Base-by-base conservation (phyloP, 2,113 vertebrate genomes). In the Sceloporus tristichus region DNA sequence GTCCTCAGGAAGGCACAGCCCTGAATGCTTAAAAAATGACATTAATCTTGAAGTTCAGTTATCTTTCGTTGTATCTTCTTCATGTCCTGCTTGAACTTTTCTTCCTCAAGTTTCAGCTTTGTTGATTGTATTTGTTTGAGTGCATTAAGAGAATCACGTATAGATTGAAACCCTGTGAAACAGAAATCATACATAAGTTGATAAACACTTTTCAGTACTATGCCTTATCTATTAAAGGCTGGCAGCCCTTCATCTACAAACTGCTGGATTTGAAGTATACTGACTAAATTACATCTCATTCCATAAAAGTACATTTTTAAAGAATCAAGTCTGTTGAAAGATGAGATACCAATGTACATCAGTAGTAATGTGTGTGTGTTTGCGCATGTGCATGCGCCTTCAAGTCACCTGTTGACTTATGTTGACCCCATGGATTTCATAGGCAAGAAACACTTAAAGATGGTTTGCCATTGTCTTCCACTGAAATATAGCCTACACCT, bases 61-160 rank as follows among this genome's bases (percentile, higher is more conserved):
- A 96, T 90, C 85, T 97, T 97, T 80, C 87, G 91, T n/a, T 88
- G 91, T 66, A 96, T 87, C 76, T 97, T 96, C 90, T 94, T 95
- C 75, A 97, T 88, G 76, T 98, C 96, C 94, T 95, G 97, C 70
- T 97, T 95, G 89, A 97, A 95, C 93, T 96, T 97, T 86, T 95
- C 94, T 87, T 97, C 98, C 89, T 98, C 96, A 56, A 97, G 93
- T 83, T 95, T 97, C 93, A 97, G 96, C 92, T 97, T 98, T 88
- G 96, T 94, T 87, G 97, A 97, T 76, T 93, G 88, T 93, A 98
- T 98, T 95, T 97, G 95, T 93, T 94, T 97, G 87, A 98, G 95
- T 87, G 97, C 96, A 74, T 93, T 95, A 71, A 98, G 96, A 91
- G 97, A 97, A 25, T 98, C 97, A 0, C 95, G 94, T 91, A 98